A percentile compares a stretch with the other conserved stretches of the same genome.
Conservation (phyloP, 1,140 invertebrate species). For the Oreohelix idahoensis region DNA sequence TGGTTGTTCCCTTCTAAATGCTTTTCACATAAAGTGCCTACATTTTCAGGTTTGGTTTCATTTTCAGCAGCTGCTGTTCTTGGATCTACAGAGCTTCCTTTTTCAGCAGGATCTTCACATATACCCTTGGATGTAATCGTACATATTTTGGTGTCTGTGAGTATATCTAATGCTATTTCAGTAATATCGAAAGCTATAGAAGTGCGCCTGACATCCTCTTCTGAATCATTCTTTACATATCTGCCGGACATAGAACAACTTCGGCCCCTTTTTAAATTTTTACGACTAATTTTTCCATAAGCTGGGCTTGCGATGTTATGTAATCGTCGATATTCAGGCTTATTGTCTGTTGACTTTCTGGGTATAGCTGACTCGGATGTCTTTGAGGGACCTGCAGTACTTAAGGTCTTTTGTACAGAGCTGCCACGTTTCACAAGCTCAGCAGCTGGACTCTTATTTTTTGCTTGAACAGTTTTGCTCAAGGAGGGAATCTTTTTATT, state of each 20-base stretch:
- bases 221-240: background rate
- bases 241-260: background rate
- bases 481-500: background rate
- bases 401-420: background rate
- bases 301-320: background rate
- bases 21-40: background rate
- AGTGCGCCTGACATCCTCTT: background rate
- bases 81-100: background rate
- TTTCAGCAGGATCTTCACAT: background rate
- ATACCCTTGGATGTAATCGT: background rate
- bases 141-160: no score
- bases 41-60: background rate
- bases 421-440: background rate
- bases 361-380: background rate
- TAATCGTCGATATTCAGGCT: background rate
- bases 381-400: background rate
- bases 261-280: background rate
- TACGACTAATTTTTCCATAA: background rate
- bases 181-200: no score
- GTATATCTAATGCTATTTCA: no score
- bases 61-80: background rate
- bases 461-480: background rate
- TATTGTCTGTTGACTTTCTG: background rate
- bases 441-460: background rate
- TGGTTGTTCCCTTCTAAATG: background rate